Evolutionary conservation across 2,797 vertebrate genomes (phyloP), one percentile per base, ranked within the genome.

Genomic region (Octomys mimax): DNA sequence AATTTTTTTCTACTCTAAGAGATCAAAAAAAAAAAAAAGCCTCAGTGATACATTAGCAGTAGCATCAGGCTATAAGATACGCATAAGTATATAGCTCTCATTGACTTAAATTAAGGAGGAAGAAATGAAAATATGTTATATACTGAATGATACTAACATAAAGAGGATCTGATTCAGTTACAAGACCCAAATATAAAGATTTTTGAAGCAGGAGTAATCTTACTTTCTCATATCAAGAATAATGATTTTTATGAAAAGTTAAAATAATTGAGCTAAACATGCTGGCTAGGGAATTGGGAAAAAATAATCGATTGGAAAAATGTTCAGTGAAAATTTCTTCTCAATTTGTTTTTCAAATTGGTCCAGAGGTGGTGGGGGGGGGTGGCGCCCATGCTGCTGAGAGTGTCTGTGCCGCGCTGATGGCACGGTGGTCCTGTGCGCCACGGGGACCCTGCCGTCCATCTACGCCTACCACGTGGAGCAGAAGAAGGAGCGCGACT

Each of bases 401-500:
- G 99, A 99, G 99, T 99, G 98, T 99, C 99, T 99, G 99, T 99
- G 99, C 99, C 99, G 99, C 99, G 99, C 98, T 99, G 99, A 99
- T 99, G 99, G 96, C 99, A 99, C 49, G 99, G 99, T 99, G 99
- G 99, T 99, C 92, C 98, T 99, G 98, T 99, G 99, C 39, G 98
- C 99, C 66, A 95, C 99, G 95, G 99, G 99, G 97, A 99, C 99
- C 90, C 97, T 99, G 96, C 94, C 99, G 46, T 99, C 99, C 77
- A 96, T 99, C 24, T 99, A 99, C 98, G 99, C 99, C 89, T 99
- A 99, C 97, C 99, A 99, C 98, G 99, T 99, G 98, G 99, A 99
- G 98, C 98, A 98, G 91, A 99, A 99, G 98, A 99, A 99, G 97
- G 99, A 98, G 68, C 98, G 98, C 97, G 99, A 99, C 96, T 98